Conservation (phyloP, 37 sponge, comb jelly and placozoan genomes). For the Crambe crambe region DNA sequence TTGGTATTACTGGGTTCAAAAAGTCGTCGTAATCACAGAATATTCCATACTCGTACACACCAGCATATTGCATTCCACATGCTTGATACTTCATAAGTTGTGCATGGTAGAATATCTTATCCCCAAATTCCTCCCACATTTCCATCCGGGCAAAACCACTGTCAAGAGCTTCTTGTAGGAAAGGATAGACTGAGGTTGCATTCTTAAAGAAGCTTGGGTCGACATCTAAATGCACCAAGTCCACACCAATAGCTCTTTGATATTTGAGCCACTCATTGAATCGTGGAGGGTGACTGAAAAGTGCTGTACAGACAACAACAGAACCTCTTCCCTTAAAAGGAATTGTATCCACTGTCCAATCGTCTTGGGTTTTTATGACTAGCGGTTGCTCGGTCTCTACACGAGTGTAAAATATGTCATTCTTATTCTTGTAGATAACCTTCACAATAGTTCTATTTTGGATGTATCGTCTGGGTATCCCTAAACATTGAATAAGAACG, state of each 20-base stretch:
- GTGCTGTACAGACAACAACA: background rate
- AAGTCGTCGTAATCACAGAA: constrained; percentile 5
- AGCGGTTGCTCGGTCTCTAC: background rate
- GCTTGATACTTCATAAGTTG: background rate
- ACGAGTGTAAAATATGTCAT: background rate
- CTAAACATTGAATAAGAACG: background rate
- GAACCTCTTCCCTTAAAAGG: background rate
- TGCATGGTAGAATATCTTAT: background rate
- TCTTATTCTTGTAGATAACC: background rate
- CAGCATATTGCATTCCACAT: background rate
- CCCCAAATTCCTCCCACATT: background rate
- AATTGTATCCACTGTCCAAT: background rate
- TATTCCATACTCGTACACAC: background rate
- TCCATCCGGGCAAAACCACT: background rate
- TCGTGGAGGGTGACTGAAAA: background rate
- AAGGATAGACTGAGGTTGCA: background rate
- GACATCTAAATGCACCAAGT: background rate
- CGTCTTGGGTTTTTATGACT: background rate
- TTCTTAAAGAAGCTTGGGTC: background rate
- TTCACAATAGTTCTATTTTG: background rate
- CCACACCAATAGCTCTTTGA: constrained; percentile 1
- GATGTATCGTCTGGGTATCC: background rate
- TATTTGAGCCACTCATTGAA: constrained; percentile 3
- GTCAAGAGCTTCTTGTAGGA: background rate
- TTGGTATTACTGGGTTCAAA: background rate